Conservation (phyloP, 2,797 vertebrate genomes). For the Tangara arthus region DNA sequence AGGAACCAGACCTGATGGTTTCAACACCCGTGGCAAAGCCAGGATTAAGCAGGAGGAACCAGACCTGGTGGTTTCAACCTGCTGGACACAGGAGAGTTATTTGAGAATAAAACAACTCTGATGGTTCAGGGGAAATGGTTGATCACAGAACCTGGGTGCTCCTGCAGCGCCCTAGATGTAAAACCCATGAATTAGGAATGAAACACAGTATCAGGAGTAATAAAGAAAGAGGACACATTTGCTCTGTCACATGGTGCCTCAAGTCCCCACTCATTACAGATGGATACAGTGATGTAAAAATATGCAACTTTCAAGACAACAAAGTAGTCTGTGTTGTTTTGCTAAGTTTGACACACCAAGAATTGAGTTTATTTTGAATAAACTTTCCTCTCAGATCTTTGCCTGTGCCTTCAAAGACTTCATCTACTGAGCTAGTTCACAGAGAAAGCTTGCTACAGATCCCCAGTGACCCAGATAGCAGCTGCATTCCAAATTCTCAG, state of each 20-base stretch:
- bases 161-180: not conserved
- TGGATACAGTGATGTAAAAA: not conserved
- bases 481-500: not conserved
- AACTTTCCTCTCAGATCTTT: constrained; percentile 10
- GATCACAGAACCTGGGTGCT: not conserved
- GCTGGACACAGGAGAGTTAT: not conserved
- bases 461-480: constrained; percentile 32
- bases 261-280: not conserved
- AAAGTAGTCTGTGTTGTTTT: not conserved
- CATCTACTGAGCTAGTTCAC: not conserved
- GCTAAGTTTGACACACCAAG: not conserved
- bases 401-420: constrained; percentile 28
- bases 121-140: not conserved
- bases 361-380: not conserved
- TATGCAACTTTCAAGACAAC: not conserved
- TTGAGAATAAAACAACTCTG: not conserved
- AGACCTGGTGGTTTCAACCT: not conserved
- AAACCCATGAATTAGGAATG: not conserved
- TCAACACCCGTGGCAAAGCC: not conserved
- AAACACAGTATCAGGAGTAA: not conserved
- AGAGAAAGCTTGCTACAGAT: not conserved
- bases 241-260: not conserved
- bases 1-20: not conserved
- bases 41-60: not conserved
- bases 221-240: not conserved